Conservation (phyloP, 2,113 vertebrate genomes). For the Reinhardtius hippoglossoides region DNA sequence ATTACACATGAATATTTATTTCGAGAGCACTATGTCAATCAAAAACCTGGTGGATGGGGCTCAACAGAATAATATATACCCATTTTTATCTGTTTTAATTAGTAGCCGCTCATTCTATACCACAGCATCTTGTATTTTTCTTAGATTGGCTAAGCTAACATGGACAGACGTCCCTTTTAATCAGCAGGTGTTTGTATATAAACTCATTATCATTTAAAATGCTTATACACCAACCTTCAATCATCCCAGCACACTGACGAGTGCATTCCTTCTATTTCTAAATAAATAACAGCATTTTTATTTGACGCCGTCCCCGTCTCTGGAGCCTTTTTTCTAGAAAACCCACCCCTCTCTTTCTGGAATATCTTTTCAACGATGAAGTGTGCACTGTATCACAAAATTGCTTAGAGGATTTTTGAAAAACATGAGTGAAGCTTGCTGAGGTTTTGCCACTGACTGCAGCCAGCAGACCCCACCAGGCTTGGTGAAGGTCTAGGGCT, state of each 20-base stretch:
- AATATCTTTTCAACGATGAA: constrained; percentile 40
- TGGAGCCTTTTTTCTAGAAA: constrained; percentile 40
- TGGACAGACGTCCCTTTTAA: too few species aligned
- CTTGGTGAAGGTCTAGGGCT: constrained; percentile 76
- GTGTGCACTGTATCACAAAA: constrained; percentile 72
- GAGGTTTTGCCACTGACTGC: constrained; percentile 63
- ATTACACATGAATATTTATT: constrained; percentile 40
- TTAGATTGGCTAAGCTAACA: too few species aligned
- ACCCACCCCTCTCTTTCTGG: neutral
- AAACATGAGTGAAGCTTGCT: constrained; percentile 72
- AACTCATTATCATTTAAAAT: too few species aligned
- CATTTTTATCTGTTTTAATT: neutral
- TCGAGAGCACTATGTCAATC: neutral
- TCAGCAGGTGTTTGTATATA: too few species aligned
- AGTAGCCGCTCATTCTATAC: too few species aligned
- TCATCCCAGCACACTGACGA: too few species aligned
- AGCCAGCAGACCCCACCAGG: constrained; percentile 1
- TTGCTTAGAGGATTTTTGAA: constrained; percentile 74
- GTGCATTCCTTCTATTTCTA: too few species aligned
- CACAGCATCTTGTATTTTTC: neutral
- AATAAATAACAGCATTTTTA: too few species aligned
- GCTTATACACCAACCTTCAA: too few species aligned
- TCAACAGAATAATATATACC: neutral
- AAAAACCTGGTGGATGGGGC: neutral
- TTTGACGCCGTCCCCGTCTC: too few species aligned